Base-by-base conservation (phyloP, 1,140 invertebrate species). In the Drosophila simulans region DNA sequence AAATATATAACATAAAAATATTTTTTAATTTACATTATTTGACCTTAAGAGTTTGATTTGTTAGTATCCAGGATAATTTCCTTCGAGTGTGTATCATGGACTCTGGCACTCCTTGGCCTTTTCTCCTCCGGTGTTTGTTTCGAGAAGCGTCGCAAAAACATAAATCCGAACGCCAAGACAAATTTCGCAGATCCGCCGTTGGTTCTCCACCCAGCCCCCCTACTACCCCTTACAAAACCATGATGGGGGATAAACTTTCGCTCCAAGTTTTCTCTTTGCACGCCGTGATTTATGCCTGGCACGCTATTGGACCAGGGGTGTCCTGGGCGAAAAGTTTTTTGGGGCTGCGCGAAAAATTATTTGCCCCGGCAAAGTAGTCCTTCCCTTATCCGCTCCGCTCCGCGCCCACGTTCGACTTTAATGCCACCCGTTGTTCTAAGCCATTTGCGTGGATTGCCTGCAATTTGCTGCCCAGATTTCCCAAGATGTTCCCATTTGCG, bases 371-470 rank as follows among this genome's bases (percentile, higher is more conserved):
- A 75, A 86, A 84, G 78, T 86, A 82, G 81, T 52, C 46, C 15
- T 52, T 27, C 48, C 48, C 10, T 34, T n/a, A 31, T 42, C 45
- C 31, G 27, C 45, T n/a, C 27, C 37, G 59, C n/a, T 25, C 4
- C 45, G n/a, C 35, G 27, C 42, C 54, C 39, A 3, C 4, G 8
- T 1, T 22, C 55, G 55, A 46, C 55, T 65, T 62, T 84, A 90
- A 82, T 82, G 77, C 86, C 86, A 83, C 86, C 86, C 88, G 86
- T 90, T 86, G 86, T 88, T 90, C 82, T 83, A 90, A 86, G 88
- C 79, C 86, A 90, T 90, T 90, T 90, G 86, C 88, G 76, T 90
- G 88, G 86, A 90, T 90, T 90, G 86, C 82, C 86, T 80, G 86
- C 86, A 90, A 90, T 90, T 90, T 90, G 86, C 86, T 83, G 80